Evolutionary conservation across 2,113 vertebrate species (phyloP), one percentile per base, ranked within the genome.

Genomic region (Cacatua alba): DNA sequence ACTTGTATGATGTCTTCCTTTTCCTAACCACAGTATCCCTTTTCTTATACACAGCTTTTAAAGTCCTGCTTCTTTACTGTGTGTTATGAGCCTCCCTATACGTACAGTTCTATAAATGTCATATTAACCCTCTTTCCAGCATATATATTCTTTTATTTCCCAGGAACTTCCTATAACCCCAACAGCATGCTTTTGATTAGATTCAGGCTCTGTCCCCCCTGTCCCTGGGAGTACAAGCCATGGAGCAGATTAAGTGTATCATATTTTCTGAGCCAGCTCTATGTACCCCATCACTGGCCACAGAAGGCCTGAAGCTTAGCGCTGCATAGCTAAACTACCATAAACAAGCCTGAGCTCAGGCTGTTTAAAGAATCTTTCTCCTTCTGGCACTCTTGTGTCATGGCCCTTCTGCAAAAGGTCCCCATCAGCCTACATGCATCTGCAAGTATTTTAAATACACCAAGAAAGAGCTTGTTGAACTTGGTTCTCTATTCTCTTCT

Each of bases 191-290:
- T 60, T 80, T 83, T 67, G 28, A 59, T 88, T 65, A n/a, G 48
- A 17, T 83, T 91, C 33, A 64, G 76, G 39, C 46, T 46, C 2
- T 60, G 26, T 43, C 29, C 53, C n/a, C 8, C 2, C 10, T 14
- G 28, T 39, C 57, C 26, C 62, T 71, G 41, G n/a, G 60, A 93
- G 6, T 43, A 72, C 25, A 69, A 77, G 60, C 21, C 35, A 23
- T 4, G 16, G 53, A 86, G 35, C 2, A 93, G 64, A 62, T 33
- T 37, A 51, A 67, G 43, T 24, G 10, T 13, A 55, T 76, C 43
- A 33, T 59, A 6, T 92, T 88, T 91, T 91, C 80, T 51, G 63
- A 51, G 63, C 19, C 86, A 88, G 76, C 35, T 88, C 14, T 16
- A 3, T 35, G 37, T 11, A 39, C 21, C 15, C 17, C 80, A 46